Base-by-base conservation (phyloP, 2,888 invertebrate species). In the Ommatoiulus sabulosus region DNA sequence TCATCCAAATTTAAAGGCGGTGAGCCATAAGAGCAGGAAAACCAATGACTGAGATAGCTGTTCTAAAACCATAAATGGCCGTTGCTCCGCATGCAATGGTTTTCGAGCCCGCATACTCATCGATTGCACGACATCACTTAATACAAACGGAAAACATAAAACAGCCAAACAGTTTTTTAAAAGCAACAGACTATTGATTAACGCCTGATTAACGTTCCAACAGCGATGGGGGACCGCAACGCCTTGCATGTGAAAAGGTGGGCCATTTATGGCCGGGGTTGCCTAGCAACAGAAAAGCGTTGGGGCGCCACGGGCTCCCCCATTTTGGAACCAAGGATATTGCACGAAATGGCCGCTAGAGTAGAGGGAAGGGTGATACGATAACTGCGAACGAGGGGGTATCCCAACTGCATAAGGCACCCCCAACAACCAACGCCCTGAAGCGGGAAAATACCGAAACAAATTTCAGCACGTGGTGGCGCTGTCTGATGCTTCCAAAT, bases 201-300 rank as follows among this genome's bases (percentile, higher is more conserved):
- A 63, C 63, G 63, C 63, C 63, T 63, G 63, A 63, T 63, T 63
- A 63, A 63, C 63, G 63, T 63, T 63, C 63, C 63, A 63, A 63
- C 63, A 63, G n/a, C 63, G 63, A 63, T 63, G 63, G 63, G 63
- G 63, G 63, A 63, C 63, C 63, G n/a, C 63, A 63, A 20, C 20
- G 63, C 3, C 6, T 35, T 35, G 35, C 5, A 20, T 48, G 63
- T 63, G 5, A n/a, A 63, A 63, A 63, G 63, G 63, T 63, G 63
- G 63, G 63, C 63, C 63, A 63, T 63, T 63, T 63, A 63, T 20
- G 63, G 15, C 63, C 63, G n/a, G 20, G 63, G 63, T 63, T 63
- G 63, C 63, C 63, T 63, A 63, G 63, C 63, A 63, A 63, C 63
- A 6, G 15, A 17, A 20, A 20, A 17, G 15, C 12, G 63, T n/a